These are phyloP conservation scores for Periparus ater DNA, from an alignment of 2,797 vertebrate genomes.

Conservation along the genomic window DNA sequence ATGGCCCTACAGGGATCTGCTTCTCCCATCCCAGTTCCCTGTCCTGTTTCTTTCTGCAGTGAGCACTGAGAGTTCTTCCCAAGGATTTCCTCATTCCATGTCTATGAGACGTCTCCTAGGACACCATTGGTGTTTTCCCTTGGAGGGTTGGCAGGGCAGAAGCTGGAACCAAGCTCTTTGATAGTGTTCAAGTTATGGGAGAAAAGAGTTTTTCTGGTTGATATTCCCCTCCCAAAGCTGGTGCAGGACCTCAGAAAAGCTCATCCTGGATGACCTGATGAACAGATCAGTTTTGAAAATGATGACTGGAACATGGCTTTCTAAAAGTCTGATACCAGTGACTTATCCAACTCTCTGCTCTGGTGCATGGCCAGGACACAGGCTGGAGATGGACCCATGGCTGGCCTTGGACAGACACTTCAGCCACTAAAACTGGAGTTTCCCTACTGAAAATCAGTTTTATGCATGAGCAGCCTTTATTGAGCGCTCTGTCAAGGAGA, in stretches of 20 bases:
- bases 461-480: neutral
- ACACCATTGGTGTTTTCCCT: rapidly evolving
- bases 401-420: too few relatives aligned
- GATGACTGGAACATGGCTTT: rapidly evolving
- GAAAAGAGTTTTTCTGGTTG: neutral
- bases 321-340: neutral
- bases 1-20: neutral
- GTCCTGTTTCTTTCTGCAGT: neutral
- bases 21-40: neutral
- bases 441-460: neutral
- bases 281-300: neutral
- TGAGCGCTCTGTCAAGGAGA: neutral
- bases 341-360: neutral
- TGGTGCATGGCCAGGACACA: neutral
- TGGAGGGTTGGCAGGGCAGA: neutral
- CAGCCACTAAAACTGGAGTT: neutral
- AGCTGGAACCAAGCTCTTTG: neutral
- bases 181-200: neutral
- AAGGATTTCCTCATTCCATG: neutral
- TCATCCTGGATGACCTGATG: neutral
- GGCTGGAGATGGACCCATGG: neutral
- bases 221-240: neutral
- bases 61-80: neutral
- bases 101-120: neutral
- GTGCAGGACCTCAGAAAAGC: neutral